phyloP scores from a whole-genome alignment of 2,888 invertebrate genomes.

The Lycophotia porphyrea region DNA sequence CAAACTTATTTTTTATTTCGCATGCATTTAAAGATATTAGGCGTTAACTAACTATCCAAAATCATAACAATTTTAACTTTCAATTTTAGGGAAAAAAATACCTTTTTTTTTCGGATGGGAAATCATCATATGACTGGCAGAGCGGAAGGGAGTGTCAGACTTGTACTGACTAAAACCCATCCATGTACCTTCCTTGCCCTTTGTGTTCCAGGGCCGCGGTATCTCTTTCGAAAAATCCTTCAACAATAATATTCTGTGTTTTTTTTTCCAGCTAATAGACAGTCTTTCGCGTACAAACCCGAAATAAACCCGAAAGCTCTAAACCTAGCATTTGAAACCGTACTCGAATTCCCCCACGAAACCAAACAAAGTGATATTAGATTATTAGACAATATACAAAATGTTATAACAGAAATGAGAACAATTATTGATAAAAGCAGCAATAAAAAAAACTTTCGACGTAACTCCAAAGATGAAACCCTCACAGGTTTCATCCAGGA shows the following conservation, averaged over 20 bases:
- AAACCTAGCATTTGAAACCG: slow-evolving; percentile 16
- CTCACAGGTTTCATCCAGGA: slow-evolving; percentile 75
- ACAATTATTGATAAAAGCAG: slow-evolving; percentile 18
- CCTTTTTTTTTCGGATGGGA: no score
- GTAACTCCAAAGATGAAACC: slow-evolving; percentile 35
- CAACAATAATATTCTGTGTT: not conserved
- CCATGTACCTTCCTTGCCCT: no score
- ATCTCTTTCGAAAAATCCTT: no score
- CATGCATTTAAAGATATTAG: not conserved
- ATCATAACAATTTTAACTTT: not conserved
- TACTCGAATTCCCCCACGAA: slow-evolving; percentile 14
- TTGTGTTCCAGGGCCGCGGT: no score
- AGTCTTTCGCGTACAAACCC: not conserved
- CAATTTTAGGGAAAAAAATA: not conserved
- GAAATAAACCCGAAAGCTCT: not conserved
- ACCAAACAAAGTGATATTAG: slow-evolving; percentile 25
- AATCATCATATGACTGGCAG: no score
- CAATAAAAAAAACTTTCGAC: slow-evolving; percentile 2
- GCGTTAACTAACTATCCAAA: not conserved
- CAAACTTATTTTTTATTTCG: no score
- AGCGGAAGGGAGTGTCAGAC: no score
- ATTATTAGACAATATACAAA: slow-evolving; percentile 25
- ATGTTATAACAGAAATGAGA: slow-evolving; percentile 40
- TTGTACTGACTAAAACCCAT: no score
- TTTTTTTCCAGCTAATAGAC: slow-evolving; percentile 20